A percentile compares a stretch with the other conserved stretches of the same genome.
Conservation (phyloP, 2,888 invertebrate genomes). For the Eugnorisma glareosa region DNA sequence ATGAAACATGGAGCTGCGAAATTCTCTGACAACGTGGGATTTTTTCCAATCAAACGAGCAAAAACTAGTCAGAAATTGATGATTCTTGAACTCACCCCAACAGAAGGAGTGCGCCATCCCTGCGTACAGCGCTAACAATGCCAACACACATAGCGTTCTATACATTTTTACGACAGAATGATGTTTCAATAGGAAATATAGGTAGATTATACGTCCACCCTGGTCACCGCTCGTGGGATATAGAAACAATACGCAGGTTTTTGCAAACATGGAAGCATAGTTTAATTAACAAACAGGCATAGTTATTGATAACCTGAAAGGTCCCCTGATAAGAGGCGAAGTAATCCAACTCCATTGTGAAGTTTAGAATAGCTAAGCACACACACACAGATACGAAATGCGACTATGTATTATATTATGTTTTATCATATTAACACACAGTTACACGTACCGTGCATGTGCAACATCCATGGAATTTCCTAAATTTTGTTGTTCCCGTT, state of each 20-base stretch:
- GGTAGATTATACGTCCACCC: background rate
- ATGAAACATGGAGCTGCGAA: background rate
- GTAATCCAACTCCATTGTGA: background rate
- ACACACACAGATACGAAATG: too few relatives aligned
- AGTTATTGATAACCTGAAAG: background rate
- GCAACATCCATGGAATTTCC: background rate
- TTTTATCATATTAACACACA: background rate
- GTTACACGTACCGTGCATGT: background rate
- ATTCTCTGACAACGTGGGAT: background rate
- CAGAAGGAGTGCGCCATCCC: background rate
- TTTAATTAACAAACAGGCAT: background rate
- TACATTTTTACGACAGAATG: background rate
- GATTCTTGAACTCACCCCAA: slow-evolving; percentile 1
- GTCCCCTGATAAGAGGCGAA: background rate
- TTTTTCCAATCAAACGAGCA: background rate
- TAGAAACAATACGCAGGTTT: background rate
- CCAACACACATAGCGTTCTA: background rate
- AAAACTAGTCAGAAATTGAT: background rate
- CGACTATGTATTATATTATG: too few relatives aligned
- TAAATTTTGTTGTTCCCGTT: background rate
- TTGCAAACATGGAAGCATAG: background rate
- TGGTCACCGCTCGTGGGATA: background rate
- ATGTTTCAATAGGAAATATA: background rate
- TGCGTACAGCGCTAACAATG: background rate
- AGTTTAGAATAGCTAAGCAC: too few relatives aligned